These are phyloP conservation scores for Megalops atlanticus DNA, from an alignment of 2,113 vertebrate genomes.

Conservation along the genomic window DNA sequence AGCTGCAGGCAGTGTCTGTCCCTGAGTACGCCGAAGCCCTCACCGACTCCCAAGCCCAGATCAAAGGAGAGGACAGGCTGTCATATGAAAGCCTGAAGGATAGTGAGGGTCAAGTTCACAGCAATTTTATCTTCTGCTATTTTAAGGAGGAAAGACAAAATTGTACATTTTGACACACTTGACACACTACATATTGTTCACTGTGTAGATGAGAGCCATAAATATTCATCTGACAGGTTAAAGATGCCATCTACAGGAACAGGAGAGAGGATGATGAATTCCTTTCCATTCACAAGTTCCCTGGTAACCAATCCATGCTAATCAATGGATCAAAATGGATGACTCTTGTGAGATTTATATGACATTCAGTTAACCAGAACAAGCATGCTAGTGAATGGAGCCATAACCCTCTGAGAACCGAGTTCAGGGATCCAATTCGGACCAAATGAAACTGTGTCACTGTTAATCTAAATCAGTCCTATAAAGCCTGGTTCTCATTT, in stretches of 20 bases:
- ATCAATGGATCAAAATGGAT: conserved; percentile 35
- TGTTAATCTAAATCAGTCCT: neutral
- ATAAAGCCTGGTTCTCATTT: neutral
- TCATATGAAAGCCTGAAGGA: neutral
- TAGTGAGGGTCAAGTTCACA: neutral
- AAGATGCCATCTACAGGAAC: neutral
- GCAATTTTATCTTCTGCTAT: neutral
- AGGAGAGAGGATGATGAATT: neutral
- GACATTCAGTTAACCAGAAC: conserved; percentile 27
- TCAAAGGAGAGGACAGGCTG: neutral
- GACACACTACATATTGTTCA: neutral
- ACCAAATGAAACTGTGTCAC: neutral
- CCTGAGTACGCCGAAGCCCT: neutral
- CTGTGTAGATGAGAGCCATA: neutral
- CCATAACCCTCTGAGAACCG: neutral
- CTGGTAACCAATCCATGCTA: conserved; percentile 17
- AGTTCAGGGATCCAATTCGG: neutral
- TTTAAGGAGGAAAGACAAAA: neutral
- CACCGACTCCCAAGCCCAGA: neutral
- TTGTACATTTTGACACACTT: too few relatives aligned
- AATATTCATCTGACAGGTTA: neutral
- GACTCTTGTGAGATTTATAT: conserved; percentile 27
- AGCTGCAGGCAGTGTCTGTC: neutral
- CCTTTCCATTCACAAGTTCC: conserved; percentile 10
- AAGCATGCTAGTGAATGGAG: conserved; percentile 23